Percentiles rank a stretch among this genome's conserved stretches.
phyloP scores from a whole-genome alignment of 2,113 vertebrate species.

The Sinosuthora webbiana region DNA sequence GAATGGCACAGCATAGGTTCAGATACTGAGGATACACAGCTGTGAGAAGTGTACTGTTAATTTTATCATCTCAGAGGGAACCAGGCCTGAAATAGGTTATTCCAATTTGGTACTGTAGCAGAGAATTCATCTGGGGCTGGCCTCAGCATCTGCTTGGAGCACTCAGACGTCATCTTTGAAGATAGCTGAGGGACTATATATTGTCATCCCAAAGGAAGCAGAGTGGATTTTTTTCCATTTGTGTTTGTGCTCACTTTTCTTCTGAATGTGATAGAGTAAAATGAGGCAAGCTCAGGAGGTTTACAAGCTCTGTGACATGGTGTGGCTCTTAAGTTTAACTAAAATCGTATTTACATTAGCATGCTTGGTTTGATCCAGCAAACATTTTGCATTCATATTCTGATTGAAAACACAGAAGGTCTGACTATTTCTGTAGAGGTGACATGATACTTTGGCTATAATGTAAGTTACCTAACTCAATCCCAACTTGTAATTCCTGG shows the following conservation, averaged over 20 bases:
- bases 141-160: not conserved
- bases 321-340: not conserved
- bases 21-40: slow-evolving; percentile 13
- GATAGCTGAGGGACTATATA: not conserved
- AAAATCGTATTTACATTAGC: not conserved
- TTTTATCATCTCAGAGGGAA: slow-evolving; percentile 68
- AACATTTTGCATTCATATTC: not conserved
- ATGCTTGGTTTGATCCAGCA: not conserved
- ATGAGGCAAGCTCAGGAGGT: not conserved
- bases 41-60: slow-evolving; percentile 22
- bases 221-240: not conserved
- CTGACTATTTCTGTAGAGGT: not conserved
- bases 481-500: not conserved
- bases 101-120: slow-evolving; percentile 36
- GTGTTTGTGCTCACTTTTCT: not conserved
- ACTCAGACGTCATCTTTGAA: not conserved
- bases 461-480: not conserved
- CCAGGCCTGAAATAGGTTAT: slow-evolving; percentile 54
- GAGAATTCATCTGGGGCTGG: not conserved
- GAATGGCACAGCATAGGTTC: slow-evolving; percentile 19
- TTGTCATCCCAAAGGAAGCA: not conserved
- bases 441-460: not conserved
- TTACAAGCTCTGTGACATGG: not conserved
- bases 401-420: not conserved
- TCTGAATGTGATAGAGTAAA: not conserved